Evolutionary conservation across 2,888 invertebrate genomes (phyloP).

Genomic region (Hyalella azteca): DNA sequence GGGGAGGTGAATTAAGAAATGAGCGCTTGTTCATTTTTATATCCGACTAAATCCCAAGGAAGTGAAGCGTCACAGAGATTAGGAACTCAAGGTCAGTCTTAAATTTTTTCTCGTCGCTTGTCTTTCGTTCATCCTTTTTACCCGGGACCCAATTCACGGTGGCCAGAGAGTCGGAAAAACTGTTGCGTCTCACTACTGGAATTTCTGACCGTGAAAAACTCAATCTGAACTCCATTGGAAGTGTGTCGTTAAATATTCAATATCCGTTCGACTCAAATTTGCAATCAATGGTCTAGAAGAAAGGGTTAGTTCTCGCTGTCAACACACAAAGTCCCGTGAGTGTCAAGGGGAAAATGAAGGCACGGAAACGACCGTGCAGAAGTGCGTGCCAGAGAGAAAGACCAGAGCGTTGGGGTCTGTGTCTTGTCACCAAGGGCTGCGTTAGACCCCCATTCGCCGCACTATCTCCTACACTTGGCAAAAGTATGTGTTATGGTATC

Average conservation of each 20-base stretch:
- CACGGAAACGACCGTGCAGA: not conserved
- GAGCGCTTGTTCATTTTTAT: constrained; percentile 18
- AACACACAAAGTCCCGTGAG: not conserved
- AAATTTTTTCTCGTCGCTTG: not conserved
- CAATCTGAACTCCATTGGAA: not conserved
- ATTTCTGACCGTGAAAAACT: not conserved
- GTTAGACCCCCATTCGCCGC: not conserved
- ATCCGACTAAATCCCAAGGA: not conserved
- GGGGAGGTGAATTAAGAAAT: constrained; percentile 24
- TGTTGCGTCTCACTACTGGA: not conserved
- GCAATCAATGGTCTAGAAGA: not conserved
- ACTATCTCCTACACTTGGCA: constrained; percentile 36
- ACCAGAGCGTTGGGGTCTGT: not conserved
- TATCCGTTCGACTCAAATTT: not conserved
- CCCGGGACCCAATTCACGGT: too few relatives aligned
- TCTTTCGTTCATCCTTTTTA: not conserved
- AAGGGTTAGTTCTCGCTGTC: not conserved
- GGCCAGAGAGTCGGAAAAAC: not conserved
- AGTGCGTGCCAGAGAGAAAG: not conserved
- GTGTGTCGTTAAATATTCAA: not conserved
- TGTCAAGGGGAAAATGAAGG: not conserved
- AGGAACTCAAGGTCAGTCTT: not conserved
- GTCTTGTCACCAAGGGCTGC: constrained; percentile 16
- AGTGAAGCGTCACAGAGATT: not conserved
- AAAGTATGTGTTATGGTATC: constrained; percentile 37